phyloP scores from a whole-genome alignment of 2,113 vertebrate species.

The Myiozetetes cayanensis region DNA sequence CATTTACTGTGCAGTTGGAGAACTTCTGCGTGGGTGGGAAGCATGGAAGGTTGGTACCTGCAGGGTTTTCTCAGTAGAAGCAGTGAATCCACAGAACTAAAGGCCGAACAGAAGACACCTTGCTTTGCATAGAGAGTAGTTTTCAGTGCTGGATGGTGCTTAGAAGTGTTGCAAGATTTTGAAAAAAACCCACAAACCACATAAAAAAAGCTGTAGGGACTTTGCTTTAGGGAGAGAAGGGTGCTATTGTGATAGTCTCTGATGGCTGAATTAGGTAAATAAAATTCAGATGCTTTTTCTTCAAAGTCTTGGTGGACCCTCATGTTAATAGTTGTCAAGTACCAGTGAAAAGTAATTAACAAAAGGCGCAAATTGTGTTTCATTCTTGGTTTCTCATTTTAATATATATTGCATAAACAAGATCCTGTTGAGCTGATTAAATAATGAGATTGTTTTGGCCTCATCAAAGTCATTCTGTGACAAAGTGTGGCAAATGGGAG shows the following conservation, averaged over 20 bases:
- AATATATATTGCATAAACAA: not conserved
- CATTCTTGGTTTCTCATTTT: not conserved
- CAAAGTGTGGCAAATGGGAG: not conserved
- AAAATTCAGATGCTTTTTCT: not conserved
- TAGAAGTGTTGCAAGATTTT: not conserved
- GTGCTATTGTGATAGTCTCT: not conserved
- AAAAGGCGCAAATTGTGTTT: not conserved
- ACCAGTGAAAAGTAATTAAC: not conserved
- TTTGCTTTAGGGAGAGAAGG: not conserved
- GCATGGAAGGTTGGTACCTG: not conserved
- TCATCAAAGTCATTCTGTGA: not conserved
- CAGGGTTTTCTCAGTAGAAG: not conserved
- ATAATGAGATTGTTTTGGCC: not conserved
- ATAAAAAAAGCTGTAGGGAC: not conserved
- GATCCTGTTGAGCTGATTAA: not conserved
- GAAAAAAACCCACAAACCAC: not conserved
- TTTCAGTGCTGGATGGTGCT: not conserved
- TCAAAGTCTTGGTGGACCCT: not conserved
- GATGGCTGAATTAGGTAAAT: not conserved
- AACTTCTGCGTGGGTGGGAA: not conserved
- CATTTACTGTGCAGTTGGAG: not conserved
- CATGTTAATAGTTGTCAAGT: rapidly evolving
- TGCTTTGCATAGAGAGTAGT: not conserved
- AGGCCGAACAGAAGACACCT: not conserved
- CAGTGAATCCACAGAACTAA: not conserved